Base-by-base conservation (phyloP, 2,888 invertebrate genomes). In the Endomychus coccineus region DNA sequence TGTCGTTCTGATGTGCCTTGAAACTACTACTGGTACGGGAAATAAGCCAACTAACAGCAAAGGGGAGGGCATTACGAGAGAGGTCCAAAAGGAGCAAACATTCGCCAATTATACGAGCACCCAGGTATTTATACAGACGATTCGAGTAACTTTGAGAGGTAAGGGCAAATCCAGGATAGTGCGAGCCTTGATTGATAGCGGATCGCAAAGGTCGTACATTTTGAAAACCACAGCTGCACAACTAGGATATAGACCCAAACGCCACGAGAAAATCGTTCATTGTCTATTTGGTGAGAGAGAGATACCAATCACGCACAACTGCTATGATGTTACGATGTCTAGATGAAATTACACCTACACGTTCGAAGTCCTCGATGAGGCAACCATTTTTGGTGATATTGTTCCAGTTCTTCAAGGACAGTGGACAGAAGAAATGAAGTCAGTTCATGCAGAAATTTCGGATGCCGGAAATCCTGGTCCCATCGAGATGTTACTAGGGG, bases 211-310 rank as follows among this genome's bases (percentile, higher is more conserved):
- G 3, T 27, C 27, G 5, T 27, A 27, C n/a, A 27, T 27, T 5
- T n/a, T 27, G 27, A 3, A n/a, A n/a, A n/a, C n/a, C n/a, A 27
- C 27, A 9, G 14, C 27, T 7, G 14, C n/a, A 15, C 4, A 11
- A 27, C 11, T 27, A 4, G 12, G 13, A 13, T 27, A 13, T 4
- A 27, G 15, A 5, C 12, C 27, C 5, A 27, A 13, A 27, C 11
- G 27, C n/a, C 7, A 4, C 5, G 27, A 27, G 4, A 15, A 16
- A 29, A 16, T 30, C 15, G 17, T 15, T 4, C 36, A 36, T 19
- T 22, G 24, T n/a, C 31, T 36, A 14, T 36, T 36, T 23, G 31
- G 23, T 9, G 36, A 31, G 16, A 32, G 16, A 16, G 13, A 32
- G 14, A 6, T 12, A 13, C 13, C 13, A 7, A 23, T 11, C 7